These are phyloP conservation scores for Nothoprocta pentlandii DNA, from an alignment of 2,113 vertebrate genomes.

Conservation along the genomic window DNA sequence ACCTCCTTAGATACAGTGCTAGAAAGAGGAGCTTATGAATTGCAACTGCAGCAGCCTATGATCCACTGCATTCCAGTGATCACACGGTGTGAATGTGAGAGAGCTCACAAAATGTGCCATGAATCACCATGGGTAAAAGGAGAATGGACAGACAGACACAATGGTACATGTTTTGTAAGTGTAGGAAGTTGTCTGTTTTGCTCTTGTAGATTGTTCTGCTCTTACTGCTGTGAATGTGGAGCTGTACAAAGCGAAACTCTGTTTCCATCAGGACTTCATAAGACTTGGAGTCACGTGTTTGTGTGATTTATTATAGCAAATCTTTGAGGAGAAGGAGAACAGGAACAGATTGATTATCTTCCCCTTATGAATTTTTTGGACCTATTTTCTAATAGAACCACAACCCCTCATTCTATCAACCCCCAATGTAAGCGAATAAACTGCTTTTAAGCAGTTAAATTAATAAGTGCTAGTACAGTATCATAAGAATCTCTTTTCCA, in stretches of 20 bases:
- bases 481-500: neutral
- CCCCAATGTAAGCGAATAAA: fast-evolving
- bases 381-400: neutral
- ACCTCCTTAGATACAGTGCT: neutral
- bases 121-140: neutral
- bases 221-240: neutral
- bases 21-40: neutral
- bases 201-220: neutral
- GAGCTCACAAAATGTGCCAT: fast-evolving
- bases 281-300: neutral
- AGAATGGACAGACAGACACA: neutral
- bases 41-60: neutral
- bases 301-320: neutral
- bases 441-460: neutral
- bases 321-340: neutral
- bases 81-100: fast-evolving
- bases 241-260: neutral
- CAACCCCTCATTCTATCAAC: neutral
- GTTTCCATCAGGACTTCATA: neutral
- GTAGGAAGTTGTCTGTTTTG: neutral
- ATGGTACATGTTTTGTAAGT: neutral
- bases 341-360: neutral
- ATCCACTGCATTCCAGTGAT: neutral
- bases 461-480: neutral
- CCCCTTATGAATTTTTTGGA: neutral